Base-by-base conservation (phyloP, 2,113 vertebrate species). In the Ptychochromis oligacanthus region DNA sequence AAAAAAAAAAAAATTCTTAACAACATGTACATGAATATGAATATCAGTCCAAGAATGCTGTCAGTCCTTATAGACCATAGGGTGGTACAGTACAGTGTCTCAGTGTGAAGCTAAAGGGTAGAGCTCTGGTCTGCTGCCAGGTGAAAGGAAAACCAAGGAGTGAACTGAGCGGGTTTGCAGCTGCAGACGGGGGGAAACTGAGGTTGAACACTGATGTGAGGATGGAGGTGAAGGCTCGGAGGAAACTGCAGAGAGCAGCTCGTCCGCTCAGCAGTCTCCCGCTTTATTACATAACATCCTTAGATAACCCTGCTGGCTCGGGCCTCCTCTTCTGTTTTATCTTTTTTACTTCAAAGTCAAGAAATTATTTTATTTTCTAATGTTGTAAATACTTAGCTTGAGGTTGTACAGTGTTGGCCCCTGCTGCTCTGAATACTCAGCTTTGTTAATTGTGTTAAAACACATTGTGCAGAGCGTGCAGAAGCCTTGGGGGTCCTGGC, bases 391-490 rank as follows among this genome's bases (percentile, higher is more conserved):
- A 75, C 75, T 15, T 52, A 31, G 61, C 79, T 87, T 1, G n/a
- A 55, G 58, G 60, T 34, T 12, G 57, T 20, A 26, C 14, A 10
- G 61, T 2, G 57, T 60, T 26, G 20, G 31, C 55, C 59, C 11
- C 82, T 22, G 60, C 79, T 57, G 83, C 58, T 82, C 70, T 7
- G 2, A 62, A 22, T 10, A 17, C 70, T 4, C 57, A 0, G 77
- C 77, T 78, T n/a, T 65, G 59, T 82, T 90, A 76, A 83, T 64
- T 82, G 65, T 87, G 77, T 80, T 75, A 20, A 81, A 61, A 75
- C 28, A 12, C 52, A 67, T 70, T 12, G 75, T 75, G 64, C 79
- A 36, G 22, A 75, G 78, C 8, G 6, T 67, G 77, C 57, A 2
- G 65, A 36, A 17, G 36, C 87, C 77, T 77, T 59, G 0, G 49